These are phyloP conservation scores for Lindbergichthys nudifrons DNA, from an alignment of 2,797 vertebrate species.

Conservation along the genomic window DNA sequence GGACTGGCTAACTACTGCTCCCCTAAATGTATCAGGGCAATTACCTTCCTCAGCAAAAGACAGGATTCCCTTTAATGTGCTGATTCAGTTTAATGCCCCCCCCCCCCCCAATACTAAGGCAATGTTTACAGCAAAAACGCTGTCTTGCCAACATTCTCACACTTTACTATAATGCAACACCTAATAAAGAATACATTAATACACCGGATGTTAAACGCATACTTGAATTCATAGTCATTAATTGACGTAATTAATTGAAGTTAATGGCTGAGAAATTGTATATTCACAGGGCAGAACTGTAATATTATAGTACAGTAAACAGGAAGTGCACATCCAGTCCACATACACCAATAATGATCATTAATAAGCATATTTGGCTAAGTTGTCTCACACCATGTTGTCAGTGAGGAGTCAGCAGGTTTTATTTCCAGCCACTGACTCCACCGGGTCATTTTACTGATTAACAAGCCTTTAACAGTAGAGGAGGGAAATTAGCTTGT, in stretches of 20 bases:
- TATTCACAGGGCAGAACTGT: neutral
- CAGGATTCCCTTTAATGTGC: conserved; percentile 1
- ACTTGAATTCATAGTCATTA: neutral
- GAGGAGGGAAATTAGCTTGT: conserved; percentile 13
- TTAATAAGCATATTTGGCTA: neutral
- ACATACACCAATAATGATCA: neutral
- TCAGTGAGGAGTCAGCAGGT: conserved; percentile 31
- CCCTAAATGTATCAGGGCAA: conserved; percentile 1
- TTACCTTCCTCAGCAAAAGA: conserved; percentile 7
- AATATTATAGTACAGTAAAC: neutral
- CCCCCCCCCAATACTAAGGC: too few relatives aligned
- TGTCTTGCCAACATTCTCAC: neutral
- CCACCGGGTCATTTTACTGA: conserved; percentile 32
- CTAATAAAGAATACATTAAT: neutral
- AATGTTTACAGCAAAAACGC: too few relatives aligned
- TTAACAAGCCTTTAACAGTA: conserved; percentile 34
- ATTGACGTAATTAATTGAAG: too few relatives aligned
- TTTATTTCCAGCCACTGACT: conserved; percentile 26
- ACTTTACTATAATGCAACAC: too few relatives aligned
- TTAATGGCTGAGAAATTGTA: neutral
- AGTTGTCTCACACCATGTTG: neutral
- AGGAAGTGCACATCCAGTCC: neutral
- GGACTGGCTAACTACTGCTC: conserved; percentile 18
- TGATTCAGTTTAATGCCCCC: neutral
- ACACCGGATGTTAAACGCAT: neutral